Base-by-base conservation (phyloP, 2,888 invertebrate species). In the Drosophila recens region DNA sequence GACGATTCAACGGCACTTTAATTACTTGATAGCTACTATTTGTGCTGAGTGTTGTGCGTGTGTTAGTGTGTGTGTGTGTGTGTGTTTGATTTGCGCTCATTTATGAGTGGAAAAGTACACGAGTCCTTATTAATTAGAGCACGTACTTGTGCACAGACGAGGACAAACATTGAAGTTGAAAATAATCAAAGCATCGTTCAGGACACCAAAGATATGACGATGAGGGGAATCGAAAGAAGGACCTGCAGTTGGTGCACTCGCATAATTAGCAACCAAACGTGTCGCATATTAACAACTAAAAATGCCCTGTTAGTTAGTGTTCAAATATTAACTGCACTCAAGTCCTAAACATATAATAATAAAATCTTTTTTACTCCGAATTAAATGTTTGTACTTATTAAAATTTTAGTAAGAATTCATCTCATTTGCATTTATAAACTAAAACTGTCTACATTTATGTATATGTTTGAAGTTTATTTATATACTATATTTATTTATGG, bases 121-220 rank as follows among this genome's bases (percentile, higher is more conserved):
- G 85, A 66, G 72, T 68, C 49, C 64, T 56, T 86, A 83, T 85
- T 89, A 89, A 85, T 87, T 89, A 79, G 69, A 74, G 70, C 88
- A 85, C 85, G 36, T 51, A 51, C 51, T 51, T 36, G 79, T 77
- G 72, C 80, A 64, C 45, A 72, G 42, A 58, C 30, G 49, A 38
- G 38, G 38, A 48, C 70, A 63, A 63, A 62, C 65, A 63, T 36
- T 42, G 46, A 64, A 57, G 34, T 53, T 57, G 57, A 67, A 69
- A 82, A 82, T 82, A 82, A 74, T 88, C 82, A 82, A 71, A 82
- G 83, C 64, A 52, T 46, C 56, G 56, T 40, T 52, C 57, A 43
- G 49, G 36, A 17, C 30, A 10, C 36, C 54, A 42, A 54, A 54
- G 27, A 42, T 13, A 23, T 30, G 17, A 8, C n/a, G 2, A 17